phyloP scores from a whole-genome alignment of 2,888 invertebrate species.

The Eurytoma californica region DNA sequence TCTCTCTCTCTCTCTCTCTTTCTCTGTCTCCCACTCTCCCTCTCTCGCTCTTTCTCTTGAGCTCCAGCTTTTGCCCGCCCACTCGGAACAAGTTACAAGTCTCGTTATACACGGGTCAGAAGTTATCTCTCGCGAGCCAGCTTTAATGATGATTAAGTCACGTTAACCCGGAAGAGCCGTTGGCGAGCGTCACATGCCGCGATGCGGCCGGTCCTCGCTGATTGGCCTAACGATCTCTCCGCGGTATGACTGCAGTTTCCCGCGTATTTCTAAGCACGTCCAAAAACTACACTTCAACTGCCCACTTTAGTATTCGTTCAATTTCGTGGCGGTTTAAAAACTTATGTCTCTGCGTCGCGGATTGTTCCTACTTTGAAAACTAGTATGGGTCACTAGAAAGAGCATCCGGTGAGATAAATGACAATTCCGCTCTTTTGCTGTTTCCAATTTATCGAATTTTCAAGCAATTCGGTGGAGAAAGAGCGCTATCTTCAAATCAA shows the following conservation, averaged over 20 bases:
- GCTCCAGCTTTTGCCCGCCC: conserved; percentile 1
- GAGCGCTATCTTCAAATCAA: too few relatives aligned
- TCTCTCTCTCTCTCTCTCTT: conserved; percentile 1
- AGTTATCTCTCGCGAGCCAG: conserved; percentile 57
- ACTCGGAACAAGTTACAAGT: conserved; percentile 62
- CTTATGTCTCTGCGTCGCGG: too few relatives aligned
- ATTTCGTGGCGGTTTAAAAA: neutral
- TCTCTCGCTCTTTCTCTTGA: neutral
- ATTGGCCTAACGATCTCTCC: conserved; percentile 49
- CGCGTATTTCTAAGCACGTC: neutral
- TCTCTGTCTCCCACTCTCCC: conserved; percentile 6
- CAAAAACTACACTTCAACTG: neutral
- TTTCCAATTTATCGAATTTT: too few relatives aligned
- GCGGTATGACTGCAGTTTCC: neutral
- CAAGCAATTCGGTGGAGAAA: too few relatives aligned
- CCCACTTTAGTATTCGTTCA: neutral
- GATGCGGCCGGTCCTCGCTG: conserved; percentile 36
- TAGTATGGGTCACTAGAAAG: too few relatives aligned
- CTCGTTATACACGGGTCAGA: conserved; percentile 63
- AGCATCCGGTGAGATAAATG: too few relatives aligned
- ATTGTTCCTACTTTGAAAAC: too few relatives aligned
- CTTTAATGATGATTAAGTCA: conserved; percentile 64
- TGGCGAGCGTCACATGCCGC: neutral
- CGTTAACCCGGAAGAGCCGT: conserved; percentile 44
- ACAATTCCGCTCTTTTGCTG: too few relatives aligned